Base-by-base conservation (phyloP, 2,888 invertebrate species). In the Sacculina carcini region DNA sequence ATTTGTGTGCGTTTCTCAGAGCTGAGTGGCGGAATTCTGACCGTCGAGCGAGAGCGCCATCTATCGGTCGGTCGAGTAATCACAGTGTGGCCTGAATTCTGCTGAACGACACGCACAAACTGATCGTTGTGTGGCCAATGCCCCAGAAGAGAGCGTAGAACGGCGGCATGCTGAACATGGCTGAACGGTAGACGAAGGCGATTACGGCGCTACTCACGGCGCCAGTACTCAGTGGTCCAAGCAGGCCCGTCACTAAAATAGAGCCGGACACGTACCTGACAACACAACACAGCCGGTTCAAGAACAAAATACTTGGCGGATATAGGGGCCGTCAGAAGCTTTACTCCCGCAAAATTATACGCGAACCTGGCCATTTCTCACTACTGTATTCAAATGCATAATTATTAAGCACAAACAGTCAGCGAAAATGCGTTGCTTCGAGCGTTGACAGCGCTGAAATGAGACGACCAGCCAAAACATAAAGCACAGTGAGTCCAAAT, bases 111-210 rank as follows among this genome's bases (percentile, higher is more conserved):
- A 92, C 77, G 59, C 85, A 81, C 57, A 83, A 83, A 48, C 85
- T 80, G 44, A 86, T 69, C 56, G 85, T 71, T 51, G 92, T 92
- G 68, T 90, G 90, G 56, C 89, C 90, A 50, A 87, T 78, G 52
- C 92, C 92, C 85, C 89, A 92, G 58, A 90, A 73, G 68, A 90
- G 75, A 51, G 90, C 89, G 66, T 89, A 85, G 54, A 87, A 74
- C 39, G 86, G 83, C 54, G 79, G 77, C 87, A 92, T 87, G 60
- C 78, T 76, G 63, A 85, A 73, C 65, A 78, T 79, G 50, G 87
- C 83, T 56, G 87, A 84, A 60, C 83, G 74, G 68, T 90, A 92
- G 57, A 92, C 87, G 62, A 87, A 87, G 51, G 92, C 87, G 56
- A 92, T 79, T 14, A 83, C 84, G 34, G 89, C 90, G 69, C 89